Evolutionary conservation across 2,888 invertebrate species (phyloP).

Genomic region (Pristionchus mayeri): DNA sequence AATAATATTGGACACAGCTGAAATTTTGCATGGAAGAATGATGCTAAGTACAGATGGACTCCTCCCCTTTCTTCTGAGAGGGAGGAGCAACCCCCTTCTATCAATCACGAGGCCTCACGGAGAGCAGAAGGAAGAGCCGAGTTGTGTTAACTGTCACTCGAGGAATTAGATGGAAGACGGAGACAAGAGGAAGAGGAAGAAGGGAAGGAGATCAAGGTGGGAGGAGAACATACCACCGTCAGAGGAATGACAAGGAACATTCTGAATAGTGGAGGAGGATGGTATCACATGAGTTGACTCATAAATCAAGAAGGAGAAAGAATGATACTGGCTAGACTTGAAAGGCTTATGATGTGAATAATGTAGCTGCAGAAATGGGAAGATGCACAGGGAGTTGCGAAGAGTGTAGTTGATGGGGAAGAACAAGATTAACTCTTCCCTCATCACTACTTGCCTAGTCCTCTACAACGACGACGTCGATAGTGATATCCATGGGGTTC

Average conservation of each 20-base stretch:
- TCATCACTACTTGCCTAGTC: neutral
- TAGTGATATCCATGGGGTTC: neutral
- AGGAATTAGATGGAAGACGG: constrained; percentile 22
- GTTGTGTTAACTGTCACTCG: neutral
- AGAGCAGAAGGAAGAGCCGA: neutral
- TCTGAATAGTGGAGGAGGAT: neutral
- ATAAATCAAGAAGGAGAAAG: too few relatives aligned
- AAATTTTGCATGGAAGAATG: too few relatives aligned
- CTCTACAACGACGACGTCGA: neutral
- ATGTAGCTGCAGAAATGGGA: too few relatives aligned
- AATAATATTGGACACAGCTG: too few relatives aligned
- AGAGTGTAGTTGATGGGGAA: constrained; percentile 22
- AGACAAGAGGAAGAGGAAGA: neutral
- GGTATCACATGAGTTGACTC: too few relatives aligned
- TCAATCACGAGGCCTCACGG: neutral
- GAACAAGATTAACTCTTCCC: neutral
- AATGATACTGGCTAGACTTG: too few relatives aligned
- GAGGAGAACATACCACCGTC: neutral
- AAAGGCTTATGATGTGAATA: neutral
- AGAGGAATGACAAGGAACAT: neutral
- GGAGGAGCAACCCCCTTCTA: neutral
- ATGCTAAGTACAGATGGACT: neutral
- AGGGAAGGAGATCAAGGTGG: constrained; percentile 4
- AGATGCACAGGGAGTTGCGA: too few relatives aligned
- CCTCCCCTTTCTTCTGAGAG: too few relatives aligned